Evolutionary conservation across 2,113 vertebrate species (phyloP), one percentile per base, ranked within the genome.

Genomic region (Hyaena hyaena): DNA sequence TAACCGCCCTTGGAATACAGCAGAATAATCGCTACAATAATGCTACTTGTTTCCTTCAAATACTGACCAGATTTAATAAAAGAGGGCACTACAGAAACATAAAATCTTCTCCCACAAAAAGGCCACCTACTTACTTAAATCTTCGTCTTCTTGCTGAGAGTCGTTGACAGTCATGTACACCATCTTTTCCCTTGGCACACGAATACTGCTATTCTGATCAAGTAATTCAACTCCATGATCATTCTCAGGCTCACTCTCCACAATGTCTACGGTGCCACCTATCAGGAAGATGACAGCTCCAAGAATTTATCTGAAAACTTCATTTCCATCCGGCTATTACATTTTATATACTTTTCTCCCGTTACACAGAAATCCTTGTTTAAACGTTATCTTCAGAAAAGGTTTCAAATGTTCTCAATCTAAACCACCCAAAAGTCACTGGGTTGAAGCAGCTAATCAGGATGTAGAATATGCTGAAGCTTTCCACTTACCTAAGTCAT

Each of bases 161-260:
- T 99, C 99, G 87, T 99, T 99, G 39, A 99, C 99, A 94, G 99
- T 99, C 99, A 99, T 99, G 98, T 99, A 99, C 97, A 99, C 99
- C 99, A 99, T 99, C 98, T 99, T 99, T 98, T 99, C 99, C 98
- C 99, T 98, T 93, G 99, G 99, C 80, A 99, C 98, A 86, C 99
- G 99, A 96, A 99, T 98, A 98, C 98, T 98, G 97, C 98, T 99
- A 12, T 99, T 99, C 81, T 99, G 99, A 96, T 99, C 99, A 1
- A 99, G 99, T 93, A 99, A 97, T 92, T 99, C 99, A 92, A 99
- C 98, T 39, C 98, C 98, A 23, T 99, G 99, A 68, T 99, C 99
- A 98, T 99, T 99, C 93, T 99, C 99, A 0, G 99, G 99, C 97
- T 99, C 99, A 4, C 99, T 99, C 74, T 99, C 99, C 55, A 99